phyloP scores from a whole-genome alignment of 2,797 vertebrate genomes.

The Diplodus puntazzo region DNA sequence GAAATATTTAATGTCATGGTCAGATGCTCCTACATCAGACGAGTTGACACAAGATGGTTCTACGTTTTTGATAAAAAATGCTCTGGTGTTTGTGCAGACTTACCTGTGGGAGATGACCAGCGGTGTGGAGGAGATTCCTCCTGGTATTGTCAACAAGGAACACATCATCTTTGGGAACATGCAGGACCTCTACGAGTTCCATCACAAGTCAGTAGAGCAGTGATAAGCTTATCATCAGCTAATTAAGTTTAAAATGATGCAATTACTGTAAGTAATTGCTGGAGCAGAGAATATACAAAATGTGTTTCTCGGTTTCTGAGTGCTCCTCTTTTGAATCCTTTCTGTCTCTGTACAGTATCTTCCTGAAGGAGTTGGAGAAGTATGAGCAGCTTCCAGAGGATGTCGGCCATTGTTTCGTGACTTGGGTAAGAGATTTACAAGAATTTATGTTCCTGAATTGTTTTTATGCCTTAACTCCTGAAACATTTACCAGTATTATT shows the following conservation, averaged over 20 bases:
- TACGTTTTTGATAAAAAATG: not conserved
- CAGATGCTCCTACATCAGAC: not conserved
- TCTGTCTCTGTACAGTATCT: slow-evolving; percentile 87
- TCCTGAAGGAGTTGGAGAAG: slow-evolving; percentile 97
- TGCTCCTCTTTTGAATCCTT: not conserved
- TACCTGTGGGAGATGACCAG: slow-evolving; percentile 99
- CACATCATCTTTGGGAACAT: slow-evolving; percentile 99
- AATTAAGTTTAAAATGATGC: not conserved
- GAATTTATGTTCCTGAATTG: not conserved
- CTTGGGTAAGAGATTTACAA: slow-evolving; percentile 89
- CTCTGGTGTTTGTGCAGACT: slow-evolving; percentile 82
- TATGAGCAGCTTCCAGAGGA: slow-evolving; percentile 98
- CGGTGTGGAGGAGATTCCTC: slow-evolving; percentile 97
- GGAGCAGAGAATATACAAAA: too few species aligned
- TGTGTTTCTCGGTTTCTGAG: not conserved
- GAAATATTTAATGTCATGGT: not conserved
- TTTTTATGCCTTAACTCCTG: not conserved
- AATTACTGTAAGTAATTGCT: not conserved
- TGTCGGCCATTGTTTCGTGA: slow-evolving; percentile 98
- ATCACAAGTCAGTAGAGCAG: slow-evolving; percentile 86
- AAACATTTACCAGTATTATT: not conserved
- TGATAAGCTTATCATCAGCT: not conserved
- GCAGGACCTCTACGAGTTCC: slow-evolving; percentile 99
- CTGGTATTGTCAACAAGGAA: slow-evolving; percentile 97
- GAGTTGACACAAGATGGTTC: not conserved